Conservation (phyloP, 2,113 vertebrate species). For the Hydropotes inermis region DNA sequence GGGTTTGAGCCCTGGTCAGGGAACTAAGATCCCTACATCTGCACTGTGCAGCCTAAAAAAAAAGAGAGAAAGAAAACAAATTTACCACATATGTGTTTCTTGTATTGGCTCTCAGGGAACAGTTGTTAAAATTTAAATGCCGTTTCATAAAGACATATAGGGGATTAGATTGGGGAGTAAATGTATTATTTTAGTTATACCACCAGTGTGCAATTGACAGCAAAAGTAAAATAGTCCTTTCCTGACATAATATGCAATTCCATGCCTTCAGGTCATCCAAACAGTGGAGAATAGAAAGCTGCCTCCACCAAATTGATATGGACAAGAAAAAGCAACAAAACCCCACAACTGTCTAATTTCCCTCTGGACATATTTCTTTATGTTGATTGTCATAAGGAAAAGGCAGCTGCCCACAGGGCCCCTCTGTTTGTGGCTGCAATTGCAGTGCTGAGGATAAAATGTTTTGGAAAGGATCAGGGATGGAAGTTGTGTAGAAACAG, state of each 20-base stretch:
- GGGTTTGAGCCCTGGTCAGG: background rate
- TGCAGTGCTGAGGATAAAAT: background rate
- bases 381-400: background rate
- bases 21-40: background rate
- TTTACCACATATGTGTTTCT: background rate
- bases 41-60: background rate
- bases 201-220: background rate
- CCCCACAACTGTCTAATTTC: background rate
- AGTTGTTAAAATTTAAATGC: conserved; percentile 11
- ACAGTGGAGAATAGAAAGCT: background rate
- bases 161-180: background rate
- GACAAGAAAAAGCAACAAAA: background rate
- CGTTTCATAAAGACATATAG: background rate
- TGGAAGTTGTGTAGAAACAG: background rate
- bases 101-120: background rate
- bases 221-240: background rate
- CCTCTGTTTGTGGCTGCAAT: background rate
- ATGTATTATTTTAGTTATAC: background rate
- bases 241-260: background rate
- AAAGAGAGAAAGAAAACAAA: background rate
- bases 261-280: background rate
- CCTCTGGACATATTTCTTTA: background rate
- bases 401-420: background rate
- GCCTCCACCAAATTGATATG: background rate
- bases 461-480: background rate